Base-by-base conservation (phyloP, 2,113 vertebrate genomes). In the Grus americana region DNA sequence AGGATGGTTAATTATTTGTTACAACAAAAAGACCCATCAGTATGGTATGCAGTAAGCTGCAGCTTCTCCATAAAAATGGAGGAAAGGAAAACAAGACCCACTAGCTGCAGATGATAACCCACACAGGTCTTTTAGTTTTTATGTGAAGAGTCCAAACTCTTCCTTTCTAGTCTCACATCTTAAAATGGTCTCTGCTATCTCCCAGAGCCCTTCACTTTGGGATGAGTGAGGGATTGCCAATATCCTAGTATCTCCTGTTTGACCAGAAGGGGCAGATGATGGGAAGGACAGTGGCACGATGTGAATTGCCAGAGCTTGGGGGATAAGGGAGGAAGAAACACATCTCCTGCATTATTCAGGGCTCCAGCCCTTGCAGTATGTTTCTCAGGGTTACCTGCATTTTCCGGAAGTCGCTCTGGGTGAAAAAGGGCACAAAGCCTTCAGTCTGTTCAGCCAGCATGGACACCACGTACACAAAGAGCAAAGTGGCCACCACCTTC, bases 401-500 rank as follows among this genome's bases (percentile, higher is more conserved):
- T 91, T 91, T 97, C 93, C 95, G 96, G 93, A 98, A 97, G 91
- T 99, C 98, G 1, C 98, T 98, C 40, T 98, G 98, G 54, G 98
- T 99, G 94, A 98, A 98, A 92, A 99, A 99, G 67, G 98, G 97
- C 71, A 98, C 87, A 34, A 99, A 99, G 75, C 98, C 98, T 80
- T 98, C 95, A 0, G 97, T 94, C 81, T 98, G 98, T 65, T 98
- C 98, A 42, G 97, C 97, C 97, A 99, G 92, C 97, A 98, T 72
- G 22, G 92, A 86, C 49, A 98, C 63, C 57, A 96, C 21, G 12
- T 97, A 98, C 54, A 95, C 86, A 95, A 98, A 29, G 85, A 98
- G 91, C 96, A 99, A 78, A 78, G 71, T 79, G 52, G 89, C 94
- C 49, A 95, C 75, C 21, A 98, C 86, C 80, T 96, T 96, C 85